These are phyloP conservation scores for Periophthalmus magnuspinnatus DNA, from an alignment of 2,797 vertebrate species.

Conservation along the genomic window DNA sequence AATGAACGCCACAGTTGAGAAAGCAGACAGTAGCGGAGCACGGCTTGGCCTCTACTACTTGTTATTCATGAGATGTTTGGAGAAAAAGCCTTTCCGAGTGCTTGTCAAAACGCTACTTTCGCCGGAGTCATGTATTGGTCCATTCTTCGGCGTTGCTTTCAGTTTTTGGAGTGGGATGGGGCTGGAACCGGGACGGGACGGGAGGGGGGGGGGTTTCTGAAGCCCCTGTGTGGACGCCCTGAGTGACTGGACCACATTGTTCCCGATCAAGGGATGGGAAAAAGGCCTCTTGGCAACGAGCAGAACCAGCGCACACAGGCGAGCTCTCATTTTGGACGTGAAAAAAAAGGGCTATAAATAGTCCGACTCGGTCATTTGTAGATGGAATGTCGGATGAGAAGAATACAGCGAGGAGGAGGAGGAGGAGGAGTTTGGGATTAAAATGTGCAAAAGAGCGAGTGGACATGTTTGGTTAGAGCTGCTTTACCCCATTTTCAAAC, in stretches of 20 bases:
- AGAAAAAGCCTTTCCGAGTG: conserved; percentile 16
- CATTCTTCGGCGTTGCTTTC: conserved; percentile 23
- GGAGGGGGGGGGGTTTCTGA: conserved; percentile 76
- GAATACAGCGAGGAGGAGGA: neutral
- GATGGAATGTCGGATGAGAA: neutral
- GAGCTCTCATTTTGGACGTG: conserved; percentile 86
- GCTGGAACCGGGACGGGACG: conserved; percentile 10
- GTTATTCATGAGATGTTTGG: conserved; percentile 83
- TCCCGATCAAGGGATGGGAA: conserved; percentile 86
- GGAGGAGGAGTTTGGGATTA: too few relatives aligned
- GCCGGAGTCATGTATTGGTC: conserved; percentile 17
- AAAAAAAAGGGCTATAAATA: conserved; percentile 85
- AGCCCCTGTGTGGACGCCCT: conserved; percentile 73
- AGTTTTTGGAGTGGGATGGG: conserved; percentile 24
- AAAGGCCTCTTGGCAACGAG: conserved; percentile 81
- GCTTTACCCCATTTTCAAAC: too few relatives aligned
- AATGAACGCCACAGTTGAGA: conserved; percentile 83
- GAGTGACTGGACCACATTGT: conserved; percentile 89
- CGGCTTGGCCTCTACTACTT: conserved; percentile 87
- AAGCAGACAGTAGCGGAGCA: conserved; percentile 85
- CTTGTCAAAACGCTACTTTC: conserved; percentile 1
- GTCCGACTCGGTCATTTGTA: conserved; percentile 63
- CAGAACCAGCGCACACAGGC: conserved; percentile 52
- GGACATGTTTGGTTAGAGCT: too few relatives aligned
- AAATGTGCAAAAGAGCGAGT: too few relatives aligned